Percentiles rank a stretch among this genome's conserved stretches.
These are phyloP conservation scores for Rotaria macrura DNA, from an alignment of 2,888 invertebrate species.

Conservation along the genomic window DNA sequence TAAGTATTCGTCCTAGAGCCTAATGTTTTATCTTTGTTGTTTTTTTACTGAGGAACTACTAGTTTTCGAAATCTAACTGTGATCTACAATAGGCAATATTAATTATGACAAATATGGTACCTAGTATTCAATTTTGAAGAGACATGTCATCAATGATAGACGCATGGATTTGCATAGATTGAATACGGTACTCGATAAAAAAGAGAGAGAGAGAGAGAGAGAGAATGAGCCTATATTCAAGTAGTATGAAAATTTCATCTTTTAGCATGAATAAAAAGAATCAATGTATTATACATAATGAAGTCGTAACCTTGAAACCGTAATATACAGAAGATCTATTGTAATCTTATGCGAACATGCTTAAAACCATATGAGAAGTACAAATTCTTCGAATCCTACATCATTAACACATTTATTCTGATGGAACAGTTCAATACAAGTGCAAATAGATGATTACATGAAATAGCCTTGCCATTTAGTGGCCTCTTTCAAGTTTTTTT, in stretches of 20 bases:
- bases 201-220: no score
- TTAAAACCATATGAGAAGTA: background rate
- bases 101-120: background rate
- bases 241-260: background rate
- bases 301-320: background rate
- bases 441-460: background rate
- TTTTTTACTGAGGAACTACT: no score
- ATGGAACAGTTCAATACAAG: background rate
- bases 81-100: background rate
- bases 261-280: background rate
- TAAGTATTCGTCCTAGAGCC: background rate
- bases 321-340: background rate
- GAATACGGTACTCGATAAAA: background rate
- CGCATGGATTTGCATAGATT: background rate
- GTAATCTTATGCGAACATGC: background rate
- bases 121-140: background rate
- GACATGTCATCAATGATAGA: background rate
- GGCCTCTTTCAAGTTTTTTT: background rate
- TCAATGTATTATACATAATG: background rate
- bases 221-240: no score
- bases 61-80: background rate
- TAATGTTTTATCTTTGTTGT: no score
- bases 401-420: background rate
- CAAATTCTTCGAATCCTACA: background rate
- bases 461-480: background rate